Conservation (phyloP, 2,113 vertebrate genomes). For the Recurvirostra avosetta region DNA sequence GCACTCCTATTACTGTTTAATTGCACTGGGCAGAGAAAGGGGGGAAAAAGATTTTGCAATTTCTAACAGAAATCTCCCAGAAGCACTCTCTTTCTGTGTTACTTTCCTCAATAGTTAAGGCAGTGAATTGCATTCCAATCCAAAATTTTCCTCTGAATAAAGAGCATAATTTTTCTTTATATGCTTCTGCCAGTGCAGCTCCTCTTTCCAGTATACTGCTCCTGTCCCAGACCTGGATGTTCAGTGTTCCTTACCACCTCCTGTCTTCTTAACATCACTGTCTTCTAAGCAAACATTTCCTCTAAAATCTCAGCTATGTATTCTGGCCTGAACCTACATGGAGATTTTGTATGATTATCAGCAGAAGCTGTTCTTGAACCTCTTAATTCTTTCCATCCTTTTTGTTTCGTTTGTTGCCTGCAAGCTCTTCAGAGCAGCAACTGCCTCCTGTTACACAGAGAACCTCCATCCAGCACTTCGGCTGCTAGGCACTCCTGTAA, state of each 20-base stretch:
- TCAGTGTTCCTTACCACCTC: conserved; percentile 9
- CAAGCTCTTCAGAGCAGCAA: not conserved
- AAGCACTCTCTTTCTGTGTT: conserved; percentile 7
- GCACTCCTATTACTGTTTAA: conserved; percentile 66
- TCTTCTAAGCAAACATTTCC: conserved; percentile 8
- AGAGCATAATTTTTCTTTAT: conserved; percentile 3
- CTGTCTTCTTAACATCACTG: not conserved
- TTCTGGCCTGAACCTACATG: not conserved
- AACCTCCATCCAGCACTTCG: not conserved
- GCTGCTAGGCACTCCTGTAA: not conserved
- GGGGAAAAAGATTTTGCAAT: conserved; percentile 51
- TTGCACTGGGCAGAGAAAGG: conserved; percentile 56
- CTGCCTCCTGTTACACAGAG: not conserved
- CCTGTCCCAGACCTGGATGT: conserved; percentile 15
- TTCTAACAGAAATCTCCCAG: conserved; percentile 38
- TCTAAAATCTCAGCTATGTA: not conserved
- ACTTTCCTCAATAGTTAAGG: conserved; percentile 29
- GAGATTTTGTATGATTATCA: not conserved
- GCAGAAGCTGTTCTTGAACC: not conserved
- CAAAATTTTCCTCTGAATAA: conserved; percentile 28
- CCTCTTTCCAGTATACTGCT: conserved; percentile 13
- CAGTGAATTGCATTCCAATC: not conserved
- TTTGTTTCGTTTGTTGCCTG: not conserved
- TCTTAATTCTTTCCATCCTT: not conserved
- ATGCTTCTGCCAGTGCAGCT: not conserved